phyloP scores from a whole-genome alignment of 2,888 invertebrate species.

The Dioctria linearis region DNA sequence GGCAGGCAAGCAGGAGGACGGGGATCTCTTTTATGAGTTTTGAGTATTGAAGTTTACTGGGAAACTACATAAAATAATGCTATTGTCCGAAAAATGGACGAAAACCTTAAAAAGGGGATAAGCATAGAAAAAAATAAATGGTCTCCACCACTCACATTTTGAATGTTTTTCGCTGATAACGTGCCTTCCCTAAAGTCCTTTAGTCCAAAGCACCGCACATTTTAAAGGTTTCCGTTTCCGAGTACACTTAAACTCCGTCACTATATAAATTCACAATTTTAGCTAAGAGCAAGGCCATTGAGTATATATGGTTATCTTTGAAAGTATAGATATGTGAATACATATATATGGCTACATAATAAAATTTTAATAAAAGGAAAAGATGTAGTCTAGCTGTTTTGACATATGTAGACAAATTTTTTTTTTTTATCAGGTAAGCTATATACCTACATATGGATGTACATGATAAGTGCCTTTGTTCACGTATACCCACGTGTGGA shows the following conservation, averaged over 20 bases:
- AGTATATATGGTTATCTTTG: neutral
- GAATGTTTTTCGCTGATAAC: slow-evolving; percentile 49
- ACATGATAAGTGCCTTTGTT: too few species aligned
- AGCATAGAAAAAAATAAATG: slow-evolving; percentile 9
- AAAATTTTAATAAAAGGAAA: neutral
- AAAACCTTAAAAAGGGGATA: slow-evolving; percentile 25
- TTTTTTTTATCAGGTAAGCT: neutral
- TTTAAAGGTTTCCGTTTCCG: neutral
- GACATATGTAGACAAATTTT: neutral
- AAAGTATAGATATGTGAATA: neutral
- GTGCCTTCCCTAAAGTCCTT: slow-evolving; percentile 2
- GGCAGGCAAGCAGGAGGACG: neutral
- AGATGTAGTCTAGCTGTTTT: neutral
- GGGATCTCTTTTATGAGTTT: slow-evolving; percentile 11
- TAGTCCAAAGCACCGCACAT: neutral
- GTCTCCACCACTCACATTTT: slow-evolving; percentile 27
- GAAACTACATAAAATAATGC: slow-evolving; percentile 19
- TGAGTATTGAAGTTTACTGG: slow-evolving; percentile 19
- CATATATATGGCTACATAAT: too few species aligned
- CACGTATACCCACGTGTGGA: neutral
- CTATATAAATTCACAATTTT: slow-evolving; percentile 33
- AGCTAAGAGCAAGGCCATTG: slow-evolving; percentile 13
- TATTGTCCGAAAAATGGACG: slow-evolving; percentile 17
- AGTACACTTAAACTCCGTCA: neutral
- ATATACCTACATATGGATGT: too few species aligned